Evolutionary conservation across 2,113 vertebrate species (phyloP).

Genomic region (Gasterosteus nipponicus): DNA sequence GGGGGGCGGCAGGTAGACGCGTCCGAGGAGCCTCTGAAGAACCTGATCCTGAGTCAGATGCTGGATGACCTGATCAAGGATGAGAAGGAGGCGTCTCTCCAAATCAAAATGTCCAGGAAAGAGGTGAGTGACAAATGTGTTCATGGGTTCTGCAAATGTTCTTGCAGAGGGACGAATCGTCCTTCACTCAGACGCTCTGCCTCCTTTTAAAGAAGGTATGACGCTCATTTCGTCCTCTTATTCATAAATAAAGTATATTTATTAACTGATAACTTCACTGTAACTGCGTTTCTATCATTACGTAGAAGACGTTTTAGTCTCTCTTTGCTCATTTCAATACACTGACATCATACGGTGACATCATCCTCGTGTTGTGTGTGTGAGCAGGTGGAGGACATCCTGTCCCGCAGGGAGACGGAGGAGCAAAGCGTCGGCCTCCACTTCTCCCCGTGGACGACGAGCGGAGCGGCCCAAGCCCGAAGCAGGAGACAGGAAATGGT

Average conservation of each 20-base stretch:
- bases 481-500: slow-evolving; percentile 57
- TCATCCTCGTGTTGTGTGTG: neutral
- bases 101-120: slow-evolving; percentile 77
- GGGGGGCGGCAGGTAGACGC: slow-evolving; percentile 80
- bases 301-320: too few relatives aligned
- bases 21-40: slow-evolving; percentile 68
- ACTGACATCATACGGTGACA: too few relatives aligned
- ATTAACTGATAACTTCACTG: too few relatives aligned
- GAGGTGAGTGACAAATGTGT: slow-evolving; percentile 78
- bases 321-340: too few relatives aligned
- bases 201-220: neutral
- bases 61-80: slow-evolving; percentile 77
- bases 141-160: neutral
- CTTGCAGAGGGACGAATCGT: too few relatives aligned
- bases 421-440: slow-evolving; percentile 69
- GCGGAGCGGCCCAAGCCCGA: slow-evolving; percentile 69
- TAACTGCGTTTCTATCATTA: too few relatives aligned
- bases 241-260: too few relatives aligned
- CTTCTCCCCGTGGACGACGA: slow-evolving; percentile 80
- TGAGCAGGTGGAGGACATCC: slow-evolving; percentile 81
- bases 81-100: slow-evolving; percentile 70
- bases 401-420: slow-evolving; percentile 81
- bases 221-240: too few relatives aligned
- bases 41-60: slow-evolving; percentile 75
- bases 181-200: too few relatives aligned